A percentile compares a stretch with the other conserved stretches of the same genome.
phyloP scores from a whole-genome alignment of 2,888 invertebrate species.

The Drosophila demipolita region DNA sequence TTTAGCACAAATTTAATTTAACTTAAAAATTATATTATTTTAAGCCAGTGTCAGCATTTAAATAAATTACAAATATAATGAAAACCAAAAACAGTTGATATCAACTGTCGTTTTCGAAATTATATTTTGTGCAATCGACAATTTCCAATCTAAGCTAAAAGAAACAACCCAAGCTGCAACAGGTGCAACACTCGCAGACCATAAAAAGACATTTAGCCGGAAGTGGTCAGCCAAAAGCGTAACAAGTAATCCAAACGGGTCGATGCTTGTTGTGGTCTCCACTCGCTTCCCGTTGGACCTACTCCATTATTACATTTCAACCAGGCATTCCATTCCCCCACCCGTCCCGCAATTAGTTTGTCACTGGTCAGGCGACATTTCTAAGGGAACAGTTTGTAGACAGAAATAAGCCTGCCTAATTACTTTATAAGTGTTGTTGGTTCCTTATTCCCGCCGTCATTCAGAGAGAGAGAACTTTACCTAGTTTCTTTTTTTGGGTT shows the following conservation, averaged over 20 bases:
- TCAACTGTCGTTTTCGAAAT: not conserved
- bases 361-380: constrained; percentile 44
- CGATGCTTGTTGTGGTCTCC: constrained; percentile 48
- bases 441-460: constrained; percentile 22
- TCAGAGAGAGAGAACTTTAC: constrained; percentile 22
- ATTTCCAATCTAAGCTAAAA: not conserved
- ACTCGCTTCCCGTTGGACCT: constrained; percentile 20
- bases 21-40: not conserved
- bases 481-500: constrained; percentile 31
- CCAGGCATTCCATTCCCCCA: not conserved
- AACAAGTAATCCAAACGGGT: constrained; percentile 50
- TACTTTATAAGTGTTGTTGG: constrained; percentile 61
- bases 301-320: constrained; percentile 9
- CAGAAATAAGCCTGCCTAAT: constrained; percentile 49
- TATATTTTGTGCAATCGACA: not conserved
- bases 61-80: not conserved
- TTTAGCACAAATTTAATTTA: not conserved
- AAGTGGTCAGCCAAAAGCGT: constrained; percentile 41
- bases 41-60: not conserved
- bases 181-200: constrained; percentile 33
- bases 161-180: constrained; percentile 29
- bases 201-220: constrained; percentile 26
- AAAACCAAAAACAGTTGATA: constrained; percentile 3
- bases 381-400: constrained; percentile 15
- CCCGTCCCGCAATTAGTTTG: constrained; percentile 1